Percentiles rank a stretch among this genome's conserved stretches.
These are phyloP conservation scores for Cyanistes caeruleus DNA, from an alignment of 2,113 vertebrate genomes.

Conservation along the genomic window DNA sequence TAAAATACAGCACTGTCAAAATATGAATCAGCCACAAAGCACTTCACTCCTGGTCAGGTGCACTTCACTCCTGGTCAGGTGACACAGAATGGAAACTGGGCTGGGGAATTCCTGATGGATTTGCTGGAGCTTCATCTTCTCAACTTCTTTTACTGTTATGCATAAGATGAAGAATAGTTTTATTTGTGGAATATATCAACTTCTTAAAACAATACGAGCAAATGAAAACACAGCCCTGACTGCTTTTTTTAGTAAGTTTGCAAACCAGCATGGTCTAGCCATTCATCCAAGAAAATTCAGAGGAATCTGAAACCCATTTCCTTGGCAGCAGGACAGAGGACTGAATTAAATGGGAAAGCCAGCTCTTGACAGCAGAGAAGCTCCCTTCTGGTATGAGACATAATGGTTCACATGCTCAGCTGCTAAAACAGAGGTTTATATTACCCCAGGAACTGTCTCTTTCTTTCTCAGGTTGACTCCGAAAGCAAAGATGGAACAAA, in stretches of 20 bases:
- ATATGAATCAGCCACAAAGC: background rate
- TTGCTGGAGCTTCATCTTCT: background rate
- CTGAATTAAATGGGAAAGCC: background rate
- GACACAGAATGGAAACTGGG: background rate
- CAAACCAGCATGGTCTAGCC: background rate
- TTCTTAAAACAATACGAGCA: slow-evolving; percentile 29
- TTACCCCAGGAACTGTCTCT: background rate
- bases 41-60: background rate
- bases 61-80: background rate
- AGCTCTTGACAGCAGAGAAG: background rate
- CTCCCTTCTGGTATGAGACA: background rate
- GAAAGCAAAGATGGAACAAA: background rate
- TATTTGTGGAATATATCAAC: background rate
- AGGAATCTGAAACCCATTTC: slow-evolving; percentile 13
- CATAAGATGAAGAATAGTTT: background rate
- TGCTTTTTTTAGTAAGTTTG: slow-evolving; percentile 23
- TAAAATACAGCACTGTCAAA: background rate
- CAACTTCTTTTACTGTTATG: background rate
- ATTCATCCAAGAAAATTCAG: background rate
- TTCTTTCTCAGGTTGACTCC: background rate
- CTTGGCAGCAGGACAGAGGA: background rate
- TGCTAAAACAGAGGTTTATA: background rate
- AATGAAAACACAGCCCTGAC: background rate
- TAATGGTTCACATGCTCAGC: background rate
- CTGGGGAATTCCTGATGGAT: background rate